Conservation (phyloP, 1,140 invertebrate genomes). For the Drepana arcuata region DNA sequence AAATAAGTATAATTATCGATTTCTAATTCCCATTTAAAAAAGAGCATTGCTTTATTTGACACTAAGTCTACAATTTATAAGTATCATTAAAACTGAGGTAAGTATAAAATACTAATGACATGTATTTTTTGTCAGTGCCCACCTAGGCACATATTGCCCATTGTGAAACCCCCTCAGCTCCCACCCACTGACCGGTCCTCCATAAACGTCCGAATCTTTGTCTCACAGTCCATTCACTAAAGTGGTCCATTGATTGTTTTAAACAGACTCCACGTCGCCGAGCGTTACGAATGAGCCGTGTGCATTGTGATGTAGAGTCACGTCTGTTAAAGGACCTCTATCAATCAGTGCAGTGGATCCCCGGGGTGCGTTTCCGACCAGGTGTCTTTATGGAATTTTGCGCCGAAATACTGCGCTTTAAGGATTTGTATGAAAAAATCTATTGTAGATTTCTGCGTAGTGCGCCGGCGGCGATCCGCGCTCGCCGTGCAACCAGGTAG, state of each 20-base stretch:
- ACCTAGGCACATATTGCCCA: too few species aligned
- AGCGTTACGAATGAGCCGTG: conserved; percentile 29
- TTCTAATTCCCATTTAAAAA: too few species aligned
- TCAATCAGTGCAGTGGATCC: conserved; percentile 60
- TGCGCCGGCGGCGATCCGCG: conserved; percentile 27
- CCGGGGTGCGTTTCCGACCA: conserved; percentile 68
- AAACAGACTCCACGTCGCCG: conserved; percentile 64
- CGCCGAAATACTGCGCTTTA: conserved; percentile 60
- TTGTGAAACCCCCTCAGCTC: too few species aligned
- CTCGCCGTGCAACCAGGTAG: conserved; percentile 42
- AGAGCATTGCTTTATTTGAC: too few species aligned
- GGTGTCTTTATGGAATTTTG: conserved; percentile 67
- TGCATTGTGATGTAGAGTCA: conserved; percentile 19
- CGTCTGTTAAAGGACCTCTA: conserved; percentile 51
- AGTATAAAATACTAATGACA: too few species aligned
- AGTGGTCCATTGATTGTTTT: conserved; percentile 68
- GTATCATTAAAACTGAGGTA: too few species aligned
- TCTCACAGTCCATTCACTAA: conserved; percentile 62
- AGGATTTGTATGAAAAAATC: conserved; percentile 45
- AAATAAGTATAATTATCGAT: too few species aligned
- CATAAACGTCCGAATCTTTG: conserved; percentile 57
- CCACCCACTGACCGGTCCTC: conserved; percentile 30
- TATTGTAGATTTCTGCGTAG: conserved; percentile 63
- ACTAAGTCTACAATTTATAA: too few species aligned
- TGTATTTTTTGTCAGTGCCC: too few species aligned